These are phyloP conservation scores for Microtus oregoni DNA, from an alignment of 2,113 vertebrate species.

Conservation along the genomic window DNA sequence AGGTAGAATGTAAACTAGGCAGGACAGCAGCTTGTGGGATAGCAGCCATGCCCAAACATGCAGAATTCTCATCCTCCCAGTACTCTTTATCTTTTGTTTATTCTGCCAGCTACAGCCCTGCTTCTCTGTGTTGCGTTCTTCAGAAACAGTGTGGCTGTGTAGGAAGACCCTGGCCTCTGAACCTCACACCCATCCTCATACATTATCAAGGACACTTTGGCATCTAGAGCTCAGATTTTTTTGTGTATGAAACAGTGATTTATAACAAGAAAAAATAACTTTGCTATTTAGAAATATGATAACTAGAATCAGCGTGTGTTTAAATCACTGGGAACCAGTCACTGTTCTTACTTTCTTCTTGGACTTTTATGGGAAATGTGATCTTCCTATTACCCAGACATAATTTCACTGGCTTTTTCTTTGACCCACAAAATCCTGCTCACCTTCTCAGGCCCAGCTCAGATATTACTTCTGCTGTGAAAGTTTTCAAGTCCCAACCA, in stretches of 20 bases:
- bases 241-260: not conserved
- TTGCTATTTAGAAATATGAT: not conserved
- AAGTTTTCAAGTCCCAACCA: not conserved
- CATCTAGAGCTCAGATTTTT: not conserved
- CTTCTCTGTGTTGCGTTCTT: fast-evolving
- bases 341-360: not conserved
- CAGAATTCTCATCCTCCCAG: not conserved
- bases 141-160: fast-evolving
- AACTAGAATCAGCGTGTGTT: not conserved
- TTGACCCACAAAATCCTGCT: not conserved
- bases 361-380: not conserved
- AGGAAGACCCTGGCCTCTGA: not conserved
- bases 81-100: not conserved
- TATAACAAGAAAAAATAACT: not conserved
- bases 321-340: not conserved
- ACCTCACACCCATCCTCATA: not conserved
- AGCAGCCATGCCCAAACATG: not conserved
- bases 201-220: not conserved
- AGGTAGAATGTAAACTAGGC: not conserved
- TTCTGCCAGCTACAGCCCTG: too few species aligned
- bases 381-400: not conserved
- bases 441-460: not conserved
- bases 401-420: not conserved
- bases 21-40: not conserved
- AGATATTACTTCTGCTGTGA: not conserved